These are phyloP conservation scores for Perodicticus potto DNA, from an alignment of 2,797 vertebrate species.

Conservation along the genomic window DNA sequence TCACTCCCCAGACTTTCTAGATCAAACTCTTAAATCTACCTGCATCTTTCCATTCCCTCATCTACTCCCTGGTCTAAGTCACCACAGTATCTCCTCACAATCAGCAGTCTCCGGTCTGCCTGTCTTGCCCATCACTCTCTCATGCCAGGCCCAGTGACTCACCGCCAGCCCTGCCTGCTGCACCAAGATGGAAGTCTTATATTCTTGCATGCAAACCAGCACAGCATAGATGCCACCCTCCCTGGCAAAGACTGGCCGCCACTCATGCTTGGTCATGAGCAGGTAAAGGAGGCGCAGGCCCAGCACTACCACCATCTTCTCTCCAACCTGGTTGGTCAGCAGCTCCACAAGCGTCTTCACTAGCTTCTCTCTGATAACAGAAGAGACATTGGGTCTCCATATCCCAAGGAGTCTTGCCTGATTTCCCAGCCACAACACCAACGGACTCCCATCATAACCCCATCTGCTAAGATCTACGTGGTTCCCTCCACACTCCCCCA, in stretches of 20 bases:
- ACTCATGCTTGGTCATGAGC: constrained; percentile 92
- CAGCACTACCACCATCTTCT: constrained; percentile 89
- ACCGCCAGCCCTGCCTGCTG: constrained; percentile 95
- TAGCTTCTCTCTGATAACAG: constrained; percentile 91
- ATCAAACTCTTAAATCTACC: not conserved
- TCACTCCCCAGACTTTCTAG: not conserved
- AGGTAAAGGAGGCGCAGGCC: constrained; percentile 91
- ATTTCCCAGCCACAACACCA: not conserved
- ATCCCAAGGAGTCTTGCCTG: not conserved
- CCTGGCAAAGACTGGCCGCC: constrained; percentile 94
- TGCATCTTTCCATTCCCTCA: not conserved
- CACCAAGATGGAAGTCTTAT: constrained; percentile 87
- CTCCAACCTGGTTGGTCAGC: constrained; percentile 88
- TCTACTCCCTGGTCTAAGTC: not conserved
- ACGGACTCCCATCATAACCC: not conserved
- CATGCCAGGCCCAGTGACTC: constrained; percentile 79
- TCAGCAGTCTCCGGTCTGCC: not conserved
- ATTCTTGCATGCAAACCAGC: constrained; percentile 94
- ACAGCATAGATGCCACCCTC: constrained; percentile 95
- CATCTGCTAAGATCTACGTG: not conserved
- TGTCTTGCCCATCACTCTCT: not conserved
- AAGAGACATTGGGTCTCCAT: not conserved
- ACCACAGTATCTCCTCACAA: not conserved
- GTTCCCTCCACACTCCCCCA: not conserved
- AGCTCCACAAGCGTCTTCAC: constrained; percentile 93